Conservation (phyloP, 1,140 invertebrate species). For the Neelides sp. region DNA sequence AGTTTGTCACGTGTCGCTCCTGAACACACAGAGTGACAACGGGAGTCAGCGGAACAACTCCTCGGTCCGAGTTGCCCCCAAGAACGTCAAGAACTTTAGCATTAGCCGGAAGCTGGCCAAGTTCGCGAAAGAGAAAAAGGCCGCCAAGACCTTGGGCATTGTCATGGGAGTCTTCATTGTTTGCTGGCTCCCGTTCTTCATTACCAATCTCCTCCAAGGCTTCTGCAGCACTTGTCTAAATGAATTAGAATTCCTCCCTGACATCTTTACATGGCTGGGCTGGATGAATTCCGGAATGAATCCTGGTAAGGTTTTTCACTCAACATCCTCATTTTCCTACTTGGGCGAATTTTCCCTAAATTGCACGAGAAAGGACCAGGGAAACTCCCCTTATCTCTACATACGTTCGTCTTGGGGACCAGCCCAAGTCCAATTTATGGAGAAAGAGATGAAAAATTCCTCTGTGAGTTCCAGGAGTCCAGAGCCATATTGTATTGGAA, state of each 20-base stretch:
- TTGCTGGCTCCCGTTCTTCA: constrained; percentile 97
- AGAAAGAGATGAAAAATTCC: too few species aligned
- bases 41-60: constrained; percentile 17
- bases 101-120: constrained; percentile 78
- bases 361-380: too few species aligned
- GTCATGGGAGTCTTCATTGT: constrained; percentile 91
- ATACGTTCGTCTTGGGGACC: too few species aligned
- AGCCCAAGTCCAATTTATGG: not conserved
- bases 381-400: too few species aligned
- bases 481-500: too few species aligned
- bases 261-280: constrained; percentile 92
- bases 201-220: constrained; percentile 82
- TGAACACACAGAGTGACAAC: constrained; percentile 18
- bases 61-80: constrained; percentile 30
- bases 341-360: too few species aligned
- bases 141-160: constrained; percentile 84
- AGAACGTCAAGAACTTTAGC: constrained; percentile 64
- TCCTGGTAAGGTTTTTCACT: too few species aligned
- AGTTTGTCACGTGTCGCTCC: constrained; percentile 23
- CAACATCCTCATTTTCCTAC: too few species aligned
- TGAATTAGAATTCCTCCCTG: constrained; percentile 77
- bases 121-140: constrained; percentile 90
- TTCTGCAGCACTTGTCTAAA: constrained; percentile 76
- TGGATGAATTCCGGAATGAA: constrained; percentile 85
- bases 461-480: too few species aligned